Base-by-base conservation (phyloP, 1,140 invertebrate genomes). In the Platorchestia sp. region DNA sequence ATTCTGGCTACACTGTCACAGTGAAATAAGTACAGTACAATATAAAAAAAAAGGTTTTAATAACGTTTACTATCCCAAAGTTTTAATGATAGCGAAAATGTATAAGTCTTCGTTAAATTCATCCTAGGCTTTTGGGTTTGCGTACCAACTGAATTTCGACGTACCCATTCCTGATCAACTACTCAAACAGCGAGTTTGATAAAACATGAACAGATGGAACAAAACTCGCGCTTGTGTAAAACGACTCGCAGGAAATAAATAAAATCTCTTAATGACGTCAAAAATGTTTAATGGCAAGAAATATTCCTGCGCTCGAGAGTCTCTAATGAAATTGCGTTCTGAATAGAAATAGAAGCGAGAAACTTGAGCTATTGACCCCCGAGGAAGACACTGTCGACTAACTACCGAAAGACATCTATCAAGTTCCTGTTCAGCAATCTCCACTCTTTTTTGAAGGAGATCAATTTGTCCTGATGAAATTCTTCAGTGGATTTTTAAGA, bases 381-480 rank as follows among this genome's bases (percentile, higher is more conserved):
- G 36, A 36, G 59, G 1, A 75, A 75, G 59, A 75, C 59, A 10
- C 27, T 75, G 59, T 22, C 59, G 59, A 75, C 59, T 22, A 75
- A 22, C 27, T 75, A 36, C 59, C 3, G 36, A 36, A 27, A 75
- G 59, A 75, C 59, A 75, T 75, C 36, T 75, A 75, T 10, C 59
- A 22, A 10, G 59, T 36, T 36, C 36, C 59, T 75, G 10, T 75
- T 75, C 10, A 75, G 59, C 59, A 75, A 75, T 75, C 59, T 75
- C 59, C 59, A 75, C 1, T 75, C 59, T 90, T 42, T 75, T 75
- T 90, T 42, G 42, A 90, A 90, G 14, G 5, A 6, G 41, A 14
- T 90, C 87, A 90, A 90, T 90, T 90, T 90, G 42, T 16, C 27
- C 7, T 90, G 27, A 90, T 90, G 41, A 90, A 90, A 43, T 90